Conservation (phyloP, 1,140 invertebrate species). For the Drosophila bifasciata region DNA sequence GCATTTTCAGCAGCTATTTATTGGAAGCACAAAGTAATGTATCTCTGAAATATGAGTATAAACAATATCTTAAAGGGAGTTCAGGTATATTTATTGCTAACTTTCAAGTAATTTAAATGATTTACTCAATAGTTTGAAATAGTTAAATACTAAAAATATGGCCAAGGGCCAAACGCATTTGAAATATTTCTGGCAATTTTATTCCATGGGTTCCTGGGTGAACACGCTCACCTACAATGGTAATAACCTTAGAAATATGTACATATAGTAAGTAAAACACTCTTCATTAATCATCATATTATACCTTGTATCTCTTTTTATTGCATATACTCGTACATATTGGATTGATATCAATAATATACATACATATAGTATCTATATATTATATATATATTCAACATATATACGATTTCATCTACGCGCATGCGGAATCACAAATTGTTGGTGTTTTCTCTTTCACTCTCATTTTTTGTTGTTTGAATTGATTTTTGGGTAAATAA, state of each 20-base stretch:
- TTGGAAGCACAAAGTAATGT: too few species aligned
- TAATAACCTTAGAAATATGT: too few species aligned
- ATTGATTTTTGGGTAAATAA: conserved; percentile 32
- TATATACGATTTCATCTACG: conserved; percentile 14
- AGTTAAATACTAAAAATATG: background rate
- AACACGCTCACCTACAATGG: too few species aligned
- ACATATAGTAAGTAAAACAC: too few species aligned
- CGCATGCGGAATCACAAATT: conserved; percentile 54
- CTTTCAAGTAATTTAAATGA: too few species aligned
- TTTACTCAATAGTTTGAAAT: too few species aligned
- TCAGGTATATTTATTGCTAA: too few species aligned
- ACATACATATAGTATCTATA: conserved; percentile 23
- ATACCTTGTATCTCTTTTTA: conserved; percentile 36
- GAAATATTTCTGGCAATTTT: background rate
- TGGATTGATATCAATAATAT: conserved; percentile 33
- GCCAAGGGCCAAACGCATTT: too few species aligned
- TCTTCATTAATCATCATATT: conserved; percentile 31
- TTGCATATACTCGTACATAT: conserved; percentile 46
- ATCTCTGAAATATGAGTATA: too few species aligned
- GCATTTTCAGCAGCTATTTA: too few species aligned
- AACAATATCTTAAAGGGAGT: too few species aligned
- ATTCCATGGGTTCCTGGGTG: conserved; percentile 11
- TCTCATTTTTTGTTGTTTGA: too few species aligned
- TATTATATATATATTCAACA: conserved; percentile 46
- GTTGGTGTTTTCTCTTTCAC: conserved; percentile 17